Evolutionary conservation across 2,888 invertebrate genomes (phyloP), one percentile per base, ranked within the genome.

Genomic region (Torymus aiolomorphi): DNA sequence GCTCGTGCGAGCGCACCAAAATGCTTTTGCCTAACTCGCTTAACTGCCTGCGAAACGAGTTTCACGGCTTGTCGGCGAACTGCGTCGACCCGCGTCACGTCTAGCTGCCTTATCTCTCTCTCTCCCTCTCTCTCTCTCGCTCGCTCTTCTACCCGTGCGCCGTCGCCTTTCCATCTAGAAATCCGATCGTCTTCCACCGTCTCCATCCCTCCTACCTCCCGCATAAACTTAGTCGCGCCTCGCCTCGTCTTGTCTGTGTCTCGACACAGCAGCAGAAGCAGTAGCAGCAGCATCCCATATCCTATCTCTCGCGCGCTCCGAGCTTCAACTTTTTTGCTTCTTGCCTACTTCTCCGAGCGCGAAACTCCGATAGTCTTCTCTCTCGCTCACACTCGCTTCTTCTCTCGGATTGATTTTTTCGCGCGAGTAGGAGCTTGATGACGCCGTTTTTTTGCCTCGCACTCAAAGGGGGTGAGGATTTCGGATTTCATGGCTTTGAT

Each of bases 41-140:
- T 72, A 80, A 78, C 80, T 80, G 74, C 70, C 78, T 74, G 74
- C 75, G 80, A 78, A 80, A 80, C 75, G 78, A 78, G 78, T 75
- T 80, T 80, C 80, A 73, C 80, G 76, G 76, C 76, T 67, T 80
- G 75, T 71, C 75, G 71, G 52, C 65, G 59, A 78, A 79, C 62
- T 69, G 72, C 73, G 18, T n/a, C 62, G 51, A 52, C 70, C 49
- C 56, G 16, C 20, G 62, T 62, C 62, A 70, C 69, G 61, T 66
- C 65, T 52, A 20, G 49, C 12, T 42, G 62, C 73, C 78, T 66
- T 16, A 2, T 31, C 52, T 31, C 51, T 18, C 70, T 14, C 18
- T 56, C 72, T 42, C 5, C 13, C 20, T 12, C 54, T 52, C 52
- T 52, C 20, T 52, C 13, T 51, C 16, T 65, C 49, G 13, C 20